Evolutionary conservation across 23 tunicate species (phyloP), one percentile per base, ranked within the genome.

Genomic region (Trididemnum nubilum): DNA sequence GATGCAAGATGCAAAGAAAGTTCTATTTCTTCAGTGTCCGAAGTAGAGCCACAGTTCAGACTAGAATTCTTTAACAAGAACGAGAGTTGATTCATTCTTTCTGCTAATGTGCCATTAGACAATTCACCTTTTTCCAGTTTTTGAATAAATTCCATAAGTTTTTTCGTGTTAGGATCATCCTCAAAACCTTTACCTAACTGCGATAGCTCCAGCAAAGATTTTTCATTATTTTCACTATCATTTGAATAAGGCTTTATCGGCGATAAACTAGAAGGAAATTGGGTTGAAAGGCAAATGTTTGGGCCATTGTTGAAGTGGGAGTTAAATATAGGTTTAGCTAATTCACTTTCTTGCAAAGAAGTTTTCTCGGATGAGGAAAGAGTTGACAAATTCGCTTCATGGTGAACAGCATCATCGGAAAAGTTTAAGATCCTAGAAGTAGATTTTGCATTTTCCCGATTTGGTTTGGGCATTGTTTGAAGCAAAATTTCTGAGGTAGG

Each of bases 161-260:
- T 76, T 49, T 85, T 66, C 24, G 88, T 85, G 64, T 61, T 77
- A 18, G 82, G 73, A 65, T 85, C 88, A 34, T 85, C 81, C 23
- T 36, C 35, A 65, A 58, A 27, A 27, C 21, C 65, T 2, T 65
- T 54, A 33, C 51, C 59, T n/a, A 12, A 36, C 9, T 29, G 34
- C 9, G 65, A 40, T 9, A 52, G 36, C 4, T 54, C 44, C 51
- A 32, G 3, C 31, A 52, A 21, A 15, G 65, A 33, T 52, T 31
- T 2, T 2, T 77, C 37, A 40, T 73, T 58, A 58, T 73, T 59
- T 34, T n/a, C 24, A 0, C 27, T 23, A 24, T 64, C 73, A 27
- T 25, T 2, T 1, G 67, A 15, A 31, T 25, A 36, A 49, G 72
- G 67, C 51, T 85, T 85, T 30, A 85, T 85, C 34, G 88, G 88